A percentile compares a stretch with the other conserved stretches of the same genome.
phyloP scores from a whole-genome alignment of 1,140 invertebrate genomes.

The Cyclargus thomasi region DNA sequence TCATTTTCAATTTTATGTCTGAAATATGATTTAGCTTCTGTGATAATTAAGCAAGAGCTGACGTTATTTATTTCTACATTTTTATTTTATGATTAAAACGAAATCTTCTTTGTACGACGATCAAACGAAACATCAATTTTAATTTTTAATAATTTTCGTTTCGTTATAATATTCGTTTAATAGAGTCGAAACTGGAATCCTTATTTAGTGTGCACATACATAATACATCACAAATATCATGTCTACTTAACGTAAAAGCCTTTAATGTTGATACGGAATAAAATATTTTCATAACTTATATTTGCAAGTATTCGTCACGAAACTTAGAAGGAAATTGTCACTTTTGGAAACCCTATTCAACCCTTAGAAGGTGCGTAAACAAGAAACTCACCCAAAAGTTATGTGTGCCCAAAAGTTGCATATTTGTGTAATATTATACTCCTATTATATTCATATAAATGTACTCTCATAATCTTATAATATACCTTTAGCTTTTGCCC shows the following conservation, averaged over 20 bases:
- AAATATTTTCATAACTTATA: background rate
- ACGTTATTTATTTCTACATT: background rate
- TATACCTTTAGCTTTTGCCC: no score
- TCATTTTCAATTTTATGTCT: background rate
- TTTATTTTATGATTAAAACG: background rate
- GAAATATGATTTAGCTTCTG: background rate
- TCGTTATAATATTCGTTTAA: background rate
- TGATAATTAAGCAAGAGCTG: background rate
- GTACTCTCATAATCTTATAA: no score
- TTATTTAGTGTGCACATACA: background rate
- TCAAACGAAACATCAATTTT: no score
- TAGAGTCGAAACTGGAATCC: no score
- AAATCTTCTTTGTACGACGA: no score
- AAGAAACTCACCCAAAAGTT: constrained; percentile 7
- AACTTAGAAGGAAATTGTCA: constrained; percentile 8
- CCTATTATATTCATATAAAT: background rate
- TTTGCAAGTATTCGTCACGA: constrained; percentile 4
- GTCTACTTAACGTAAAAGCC: background rate
- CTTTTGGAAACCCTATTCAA: constrained; percentile 5
- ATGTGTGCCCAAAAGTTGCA: background rate
- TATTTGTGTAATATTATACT: background rate
- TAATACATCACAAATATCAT: background rate
- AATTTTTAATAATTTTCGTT: background rate
- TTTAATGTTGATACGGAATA: background rate
- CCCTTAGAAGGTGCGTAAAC: constrained; percentile 7